phyloP scores from a whole-genome alignment of 2,888 invertebrate genomes.

The Escarpia spicata region DNA sequence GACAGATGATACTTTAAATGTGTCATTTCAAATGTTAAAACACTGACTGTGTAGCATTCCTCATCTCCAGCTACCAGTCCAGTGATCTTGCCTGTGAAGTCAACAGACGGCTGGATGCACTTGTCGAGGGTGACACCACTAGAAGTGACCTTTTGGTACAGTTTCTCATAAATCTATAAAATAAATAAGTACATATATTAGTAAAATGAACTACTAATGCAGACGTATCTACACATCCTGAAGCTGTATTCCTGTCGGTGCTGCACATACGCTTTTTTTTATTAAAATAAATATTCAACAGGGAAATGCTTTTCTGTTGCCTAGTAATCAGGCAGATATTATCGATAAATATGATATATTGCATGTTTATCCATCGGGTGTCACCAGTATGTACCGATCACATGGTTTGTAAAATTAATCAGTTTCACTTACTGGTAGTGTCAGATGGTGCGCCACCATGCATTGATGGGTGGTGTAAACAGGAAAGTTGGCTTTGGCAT shows the following conservation, averaged over 20 bases:
- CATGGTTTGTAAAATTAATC: not conserved
- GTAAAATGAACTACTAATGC: not conserved
- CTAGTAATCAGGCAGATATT: no score
- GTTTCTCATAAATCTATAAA: slow-evolving; percentile 40
- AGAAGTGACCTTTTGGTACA: slow-evolving; percentile 39
- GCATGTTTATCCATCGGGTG: not conserved
- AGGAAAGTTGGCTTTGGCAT: slow-evolving; percentile 37
- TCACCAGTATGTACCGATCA: not conserved
- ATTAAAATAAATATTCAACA: not conserved
- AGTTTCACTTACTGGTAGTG: slow-evolving; percentile 35
- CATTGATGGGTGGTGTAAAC: slow-evolving; percentile 35
- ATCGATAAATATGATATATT: not conserved
- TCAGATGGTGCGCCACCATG: slow-evolving; percentile 35
- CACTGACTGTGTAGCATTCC: slow-evolving; percentile 33
- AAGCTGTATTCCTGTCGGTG: not conserved
- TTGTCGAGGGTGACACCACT: slow-evolving; percentile 43
- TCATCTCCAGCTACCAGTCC: slow-evolving; percentile 43
- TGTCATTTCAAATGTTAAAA: not conserved
- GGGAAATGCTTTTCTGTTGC: not conserved
- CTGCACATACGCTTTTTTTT: not conserved
- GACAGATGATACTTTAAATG: not conserved
- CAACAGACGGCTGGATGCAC: slow-evolving; percentile 43
- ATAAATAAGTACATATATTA: not conserved
- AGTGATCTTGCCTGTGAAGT: slow-evolving; percentile 41
- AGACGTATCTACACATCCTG: not conserved